phyloP scores from a whole-genome alignment of 2,113 vertebrate species.

The Pelecanoides urinatrix region DNA sequence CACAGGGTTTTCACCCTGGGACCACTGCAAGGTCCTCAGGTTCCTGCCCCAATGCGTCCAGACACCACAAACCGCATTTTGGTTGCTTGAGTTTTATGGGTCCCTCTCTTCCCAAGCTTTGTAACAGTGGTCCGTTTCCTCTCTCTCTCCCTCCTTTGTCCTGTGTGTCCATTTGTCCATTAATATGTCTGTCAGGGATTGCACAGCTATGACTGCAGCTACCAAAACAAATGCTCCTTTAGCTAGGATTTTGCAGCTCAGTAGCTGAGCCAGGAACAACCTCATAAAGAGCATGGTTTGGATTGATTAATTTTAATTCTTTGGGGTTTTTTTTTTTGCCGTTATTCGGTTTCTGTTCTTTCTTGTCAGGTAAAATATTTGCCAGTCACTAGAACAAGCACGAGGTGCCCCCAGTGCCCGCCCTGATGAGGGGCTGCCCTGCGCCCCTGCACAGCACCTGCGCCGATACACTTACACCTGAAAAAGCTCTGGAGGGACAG shows the following conservation, averaged over 20 bases:
- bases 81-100: neutral
- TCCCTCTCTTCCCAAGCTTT: neutral
- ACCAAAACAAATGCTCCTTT: neutral
- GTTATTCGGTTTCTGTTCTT: neutral
- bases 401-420: fast-evolving
- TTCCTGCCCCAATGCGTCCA: neutral
- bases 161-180: fast-evolving
- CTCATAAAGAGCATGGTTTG: fast-evolving
- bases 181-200: neutral
- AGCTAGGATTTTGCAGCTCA: neutral
- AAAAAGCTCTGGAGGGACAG: fast-evolving
- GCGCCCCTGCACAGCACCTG: neutral
- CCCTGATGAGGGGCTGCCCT: neutral
- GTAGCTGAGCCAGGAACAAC: neutral
- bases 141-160: neutral
- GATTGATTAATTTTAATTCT: neutral
- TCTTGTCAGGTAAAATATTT: neutral
- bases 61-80: fast-evolving
- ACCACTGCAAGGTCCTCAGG: neutral
- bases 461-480: fast-evolving
- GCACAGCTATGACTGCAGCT: neutral
- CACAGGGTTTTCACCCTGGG: neutral
- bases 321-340: fast-evolving
- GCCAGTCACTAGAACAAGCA: neutral
- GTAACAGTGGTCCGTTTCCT: neutral